Evolutionary conservation across 2,888 invertebrate species (phyloP).

Genomic region (Eristalinus sepulchralis): DNA sequence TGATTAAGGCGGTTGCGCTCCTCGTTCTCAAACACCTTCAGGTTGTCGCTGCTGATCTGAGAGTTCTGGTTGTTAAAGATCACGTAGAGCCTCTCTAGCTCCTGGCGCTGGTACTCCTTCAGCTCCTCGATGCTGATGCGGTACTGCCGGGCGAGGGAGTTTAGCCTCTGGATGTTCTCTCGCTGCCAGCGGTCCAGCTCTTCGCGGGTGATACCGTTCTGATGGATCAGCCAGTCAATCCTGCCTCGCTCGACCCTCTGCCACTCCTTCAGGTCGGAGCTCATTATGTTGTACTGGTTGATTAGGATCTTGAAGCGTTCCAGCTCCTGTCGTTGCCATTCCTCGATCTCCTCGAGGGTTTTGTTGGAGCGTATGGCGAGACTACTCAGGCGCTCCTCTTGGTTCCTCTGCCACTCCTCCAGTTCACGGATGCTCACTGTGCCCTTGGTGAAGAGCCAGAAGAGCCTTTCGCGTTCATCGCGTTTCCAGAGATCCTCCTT

Average conservation of each 20-base stretch:
- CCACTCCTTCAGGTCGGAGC: constrained; percentile 75
- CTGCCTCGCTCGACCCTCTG: constrained; percentile 77
- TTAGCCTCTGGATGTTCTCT: constrained; percentile 75
- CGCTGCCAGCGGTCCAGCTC: constrained; percentile 78
- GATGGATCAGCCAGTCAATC: constrained; percentile 79
- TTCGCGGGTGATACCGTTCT: constrained; percentile 76
- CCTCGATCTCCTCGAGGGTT: constrained; percentile 75
- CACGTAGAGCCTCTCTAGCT: constrained; percentile 76
- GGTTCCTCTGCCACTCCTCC: constrained; percentile 78
- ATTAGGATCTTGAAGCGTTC: constrained; percentile 75
- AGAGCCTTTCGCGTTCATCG: constrained; percentile 78
- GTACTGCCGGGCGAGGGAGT: constrained; percentile 74
- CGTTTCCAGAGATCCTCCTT: constrained; percentile 79
- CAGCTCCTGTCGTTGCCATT: constrained; percentile 78
- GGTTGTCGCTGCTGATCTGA: constrained; percentile 73
- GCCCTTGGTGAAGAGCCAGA: constrained; percentile 76
- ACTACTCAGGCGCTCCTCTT: constrained; percentile 77
- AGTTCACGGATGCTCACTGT: constrained; percentile 74
- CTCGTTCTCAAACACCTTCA: constrained; percentile 73
- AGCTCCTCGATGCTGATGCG: constrained; percentile 75
- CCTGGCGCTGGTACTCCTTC: constrained; percentile 77
- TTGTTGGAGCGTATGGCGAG: constrained; percentile 76
- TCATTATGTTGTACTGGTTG: constrained; percentile 75
- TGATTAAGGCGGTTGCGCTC: constrained; percentile 76
- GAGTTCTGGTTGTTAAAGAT: constrained; percentile 76